phyloP scores from a whole-genome alignment of 1,140 invertebrate genomes.

The honey bee (Apis mellifera) region DNA sequence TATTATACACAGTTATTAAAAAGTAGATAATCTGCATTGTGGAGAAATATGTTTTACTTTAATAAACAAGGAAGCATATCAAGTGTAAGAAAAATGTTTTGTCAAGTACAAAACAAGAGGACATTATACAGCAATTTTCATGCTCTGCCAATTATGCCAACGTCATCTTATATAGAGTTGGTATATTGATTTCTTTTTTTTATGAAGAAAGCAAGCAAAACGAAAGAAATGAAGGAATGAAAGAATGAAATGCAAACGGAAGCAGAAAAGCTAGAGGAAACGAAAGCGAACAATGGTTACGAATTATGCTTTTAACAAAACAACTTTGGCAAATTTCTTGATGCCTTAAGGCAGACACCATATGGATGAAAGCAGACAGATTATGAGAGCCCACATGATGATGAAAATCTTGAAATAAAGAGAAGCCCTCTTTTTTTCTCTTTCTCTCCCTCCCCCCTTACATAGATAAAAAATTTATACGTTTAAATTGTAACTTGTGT shows the following conservation, averaged over 20 bases:
- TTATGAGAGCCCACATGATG: no score
- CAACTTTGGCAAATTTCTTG: constrained; percentile 6
- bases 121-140: constrained; percentile 41
- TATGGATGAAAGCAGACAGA: not conserved
- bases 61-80: no score
- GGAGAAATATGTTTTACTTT: no score
- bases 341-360: not conserved
- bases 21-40: no score
- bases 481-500: no score
- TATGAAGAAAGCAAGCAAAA: constrained; percentile 10
- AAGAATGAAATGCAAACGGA: not conserved
- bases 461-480: no score
- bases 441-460: no score
- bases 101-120: not conserved
- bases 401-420: no score
- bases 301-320: not conserved
- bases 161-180: constrained; percentile 27
- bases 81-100: not conserved
- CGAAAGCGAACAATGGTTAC: not conserved
- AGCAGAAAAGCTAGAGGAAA: not conserved
- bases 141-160: constrained; percentile 45
- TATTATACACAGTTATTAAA: no score
- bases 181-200: constrained; percentile 45
- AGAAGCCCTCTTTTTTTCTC: no score
- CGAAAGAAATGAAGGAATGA: not conserved